Base-by-base conservation (phyloP, 1,140 invertebrate species). In the Lepidurus packardi region DNA sequence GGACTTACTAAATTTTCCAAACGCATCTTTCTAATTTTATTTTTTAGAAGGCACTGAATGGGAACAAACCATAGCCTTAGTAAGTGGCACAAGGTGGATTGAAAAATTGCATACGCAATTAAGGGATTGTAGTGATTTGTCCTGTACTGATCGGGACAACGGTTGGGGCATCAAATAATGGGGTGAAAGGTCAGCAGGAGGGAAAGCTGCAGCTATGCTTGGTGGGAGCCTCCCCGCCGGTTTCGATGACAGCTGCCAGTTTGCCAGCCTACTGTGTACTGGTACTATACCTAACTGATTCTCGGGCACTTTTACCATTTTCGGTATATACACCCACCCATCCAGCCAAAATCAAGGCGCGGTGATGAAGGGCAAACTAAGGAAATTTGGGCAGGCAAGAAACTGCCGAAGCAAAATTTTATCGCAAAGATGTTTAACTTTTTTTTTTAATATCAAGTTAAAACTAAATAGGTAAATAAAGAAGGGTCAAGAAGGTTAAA, bases 61-160 rank as follows among this genome's bases (percentile, higher is more conserved):
- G 21, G 13, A 21, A 65, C 21, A 1, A 65, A 16, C 53, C 53
- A n/a, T 21, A 4, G 53, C 21, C 16, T 65, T 1, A 13, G 21
- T n/a, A 65, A 65, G 21, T 16, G 53, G 53, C 21, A 7, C 53
- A 11, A 16, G 53, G 9, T 65, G 53, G 16, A 21, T 65, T 13
- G 53, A 11, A 16, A 65, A 65, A 16, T 34, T 65, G 53, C 53
- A 65, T 65, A 65, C 7, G 53, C 21, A 65, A 65, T 65, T 65
- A 65, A 65, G 53, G 53, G 53, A 65, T 65, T 65, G 53, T 65
- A 65, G 53, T 65, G 53, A 65, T 65, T 65, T 65, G 53, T 65
- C 53, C 53, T 65, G 2, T 9, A 21, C 53, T 65, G 53, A 65
- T 65, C 53, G 53, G 53, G 53, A 65, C 53, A 65, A 65, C 53